Evolutionary conservation across 1,140 invertebrate genomes (phyloP), one percentile per base, ranked within the genome.

Genomic region (Battus philenor): DNA sequence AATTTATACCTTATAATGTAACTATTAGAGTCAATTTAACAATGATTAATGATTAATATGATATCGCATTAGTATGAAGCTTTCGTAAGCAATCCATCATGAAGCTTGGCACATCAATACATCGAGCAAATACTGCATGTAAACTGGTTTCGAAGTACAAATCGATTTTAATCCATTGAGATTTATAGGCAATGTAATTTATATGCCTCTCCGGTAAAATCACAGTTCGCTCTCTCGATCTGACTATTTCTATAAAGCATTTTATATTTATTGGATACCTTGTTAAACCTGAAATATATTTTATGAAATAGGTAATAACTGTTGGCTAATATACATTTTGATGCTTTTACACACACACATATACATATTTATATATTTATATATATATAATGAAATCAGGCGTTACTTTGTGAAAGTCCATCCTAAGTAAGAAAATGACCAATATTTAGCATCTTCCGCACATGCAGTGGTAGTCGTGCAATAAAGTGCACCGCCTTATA

Each of bases 111-210:
- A 73, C 63, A 68, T 73, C 68, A 68, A 68, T 75, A 69, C 57
- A 56, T 54, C 64, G 62, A 66, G 63, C 68, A 76, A 76, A 73
- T 73, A 73, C 68, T 76, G 51, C 34, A 44, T 60, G 64, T 68
- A 71, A 41, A 72, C 63, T 60, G 54, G 63, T 71, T 64, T 51
- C 44, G 49, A 56, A 55, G 54, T 64, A 70, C 68, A 66, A 68
- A 71, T 66, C 61, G 64, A 65, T 73, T 67, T 65, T 71, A 76
- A 76, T 75, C 66, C 66, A 54, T 36, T 57, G 47, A 70, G 56
- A 72, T 70, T 75, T 69, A 71, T 69, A 62, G 58, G 59, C 54
- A 50, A 41, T 59, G 55, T 73, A 68, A 73, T 65, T 73, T 69
- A 73, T 65, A 49, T 50, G 49, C 50, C 50, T 54, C 46, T 54